These are phyloP conservation scores for Saccostrea cuccullata DNA, from an alignment of 1,140 invertebrate species.

Conservation along the genomic window DNA sequence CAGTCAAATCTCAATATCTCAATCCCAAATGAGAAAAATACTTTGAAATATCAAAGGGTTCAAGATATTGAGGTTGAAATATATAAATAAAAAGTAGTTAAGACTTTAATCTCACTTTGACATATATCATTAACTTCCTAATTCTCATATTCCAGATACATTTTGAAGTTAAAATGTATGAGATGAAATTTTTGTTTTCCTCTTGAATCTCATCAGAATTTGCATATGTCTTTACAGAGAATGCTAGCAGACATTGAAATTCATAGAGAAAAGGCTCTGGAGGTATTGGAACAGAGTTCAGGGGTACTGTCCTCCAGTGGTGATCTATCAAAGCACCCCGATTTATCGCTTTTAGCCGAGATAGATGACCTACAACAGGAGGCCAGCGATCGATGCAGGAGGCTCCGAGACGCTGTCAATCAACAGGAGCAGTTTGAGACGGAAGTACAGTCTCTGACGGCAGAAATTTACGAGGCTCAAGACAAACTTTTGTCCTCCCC, in stretches of 20 bases:
- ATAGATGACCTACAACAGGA: constrained; percentile 68
- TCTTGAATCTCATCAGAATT: background rate
- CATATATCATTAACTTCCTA: too few relatives aligned
- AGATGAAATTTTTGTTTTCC: background rate
- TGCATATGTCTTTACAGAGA: constrained; percentile 61
- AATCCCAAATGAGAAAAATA: background rate
- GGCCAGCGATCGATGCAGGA: constrained; percentile 64
- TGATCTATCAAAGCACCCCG: constrained; percentile 56
- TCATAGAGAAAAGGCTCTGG: constrained; percentile 66
- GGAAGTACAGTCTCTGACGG: constrained; percentile 67
- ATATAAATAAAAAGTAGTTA: too few relatives aligned
- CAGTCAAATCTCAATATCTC: too few relatives aligned
- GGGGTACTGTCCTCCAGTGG: constrained; percentile 54
- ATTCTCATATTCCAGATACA: too few relatives aligned
- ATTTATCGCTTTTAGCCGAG: constrained; percentile 62
- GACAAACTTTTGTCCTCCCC: constrained; percentile 88
- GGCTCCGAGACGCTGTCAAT: constrained; percentile 87
- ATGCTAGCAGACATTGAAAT: constrained; percentile 71
- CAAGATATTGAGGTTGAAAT: background rate
- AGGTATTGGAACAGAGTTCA: constrained; percentile 64
- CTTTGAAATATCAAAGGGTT: background rate
- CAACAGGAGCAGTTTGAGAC: constrained; percentile 80
- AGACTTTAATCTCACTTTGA: too few relatives aligned
- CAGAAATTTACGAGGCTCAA: constrained; percentile 92
- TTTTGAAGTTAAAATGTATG: background rate